These are phyloP conservation scores for Carollia perspicillata DNA, from an alignment of 2,113 vertebrate genomes.

Conservation along the genomic window DNA sequence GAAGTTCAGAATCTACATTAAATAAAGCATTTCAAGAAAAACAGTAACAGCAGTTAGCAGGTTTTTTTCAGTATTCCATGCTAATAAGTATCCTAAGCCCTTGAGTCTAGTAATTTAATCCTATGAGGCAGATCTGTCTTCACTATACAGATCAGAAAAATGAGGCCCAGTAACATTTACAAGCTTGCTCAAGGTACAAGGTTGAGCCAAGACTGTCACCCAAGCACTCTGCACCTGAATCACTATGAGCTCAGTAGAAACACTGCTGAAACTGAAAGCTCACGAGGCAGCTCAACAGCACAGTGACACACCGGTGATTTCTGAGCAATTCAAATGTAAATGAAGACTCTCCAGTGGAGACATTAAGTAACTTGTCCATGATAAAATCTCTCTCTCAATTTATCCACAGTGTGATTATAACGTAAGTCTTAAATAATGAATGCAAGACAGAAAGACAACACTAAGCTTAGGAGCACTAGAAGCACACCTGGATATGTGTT, in stretches of 20 bases:
- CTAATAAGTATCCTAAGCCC: not conserved
- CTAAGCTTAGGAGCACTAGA: not conserved
- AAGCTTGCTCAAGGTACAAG: not conserved
- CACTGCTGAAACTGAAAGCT: not conserved
- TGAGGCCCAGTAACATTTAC: not conserved
- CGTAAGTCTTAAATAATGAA: not conserved
- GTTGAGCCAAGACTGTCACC: not conserved
- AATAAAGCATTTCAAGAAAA: conserved; percentile 11
- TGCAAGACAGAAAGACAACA: not conserved
- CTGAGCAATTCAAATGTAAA: not conserved
- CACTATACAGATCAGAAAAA: not conserved
- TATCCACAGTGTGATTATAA: not conserved
- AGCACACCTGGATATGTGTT: not conserved
- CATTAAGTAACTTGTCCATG: not conserved
- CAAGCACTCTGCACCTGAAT: not conserved
- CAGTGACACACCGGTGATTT: not conserved
- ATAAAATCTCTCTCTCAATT: not conserved
- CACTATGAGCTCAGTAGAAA: not conserved
- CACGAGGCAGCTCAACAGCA: not conserved
- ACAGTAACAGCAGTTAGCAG: not conserved
- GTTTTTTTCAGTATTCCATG: not conserved
- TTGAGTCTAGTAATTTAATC: not conserved
- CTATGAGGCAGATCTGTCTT: not conserved
- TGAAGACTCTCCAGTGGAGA: not conserved
- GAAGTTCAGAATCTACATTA: not conserved